Evolutionary conservation across 2,888 invertebrate species (phyloP).

Genomic region (Melanostoma scalare): DNA sequence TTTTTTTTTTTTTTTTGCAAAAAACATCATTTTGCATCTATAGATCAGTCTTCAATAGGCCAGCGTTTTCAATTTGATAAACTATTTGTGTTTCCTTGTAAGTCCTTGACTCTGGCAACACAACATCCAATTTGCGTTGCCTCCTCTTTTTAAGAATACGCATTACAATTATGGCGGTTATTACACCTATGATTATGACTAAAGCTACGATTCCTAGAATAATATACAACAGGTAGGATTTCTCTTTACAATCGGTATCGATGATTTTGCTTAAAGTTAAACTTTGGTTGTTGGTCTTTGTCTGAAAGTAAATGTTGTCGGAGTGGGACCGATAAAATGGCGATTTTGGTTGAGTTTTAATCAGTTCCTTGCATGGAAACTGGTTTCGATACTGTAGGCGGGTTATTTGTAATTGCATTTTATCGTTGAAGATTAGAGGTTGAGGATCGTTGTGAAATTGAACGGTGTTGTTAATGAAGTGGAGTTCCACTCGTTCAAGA

Average conservation of each 20-base stretch:
- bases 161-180: constrained; percentile 82
- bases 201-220: constrained; percentile 82
- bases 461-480: constrained; percentile 79
- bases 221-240: constrained; percentile 81
- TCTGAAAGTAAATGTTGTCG: constrained; percentile 78
- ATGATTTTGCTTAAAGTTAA: constrained; percentile 78
- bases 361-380: constrained; percentile 78
- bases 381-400: constrained; percentile 78
- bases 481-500: constrained; percentile 79
- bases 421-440: constrained; percentile 77
- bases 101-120: constrained; percentile 91
- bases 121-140: constrained; percentile 86
- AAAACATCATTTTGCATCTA: constrained; percentile 72
- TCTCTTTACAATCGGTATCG: constrained; percentile 76
- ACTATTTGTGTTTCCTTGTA: constrained; percentile 93
- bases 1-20: not conserved
- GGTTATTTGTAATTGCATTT: constrained; percentile 78
- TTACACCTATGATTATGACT: constrained; percentile 82
- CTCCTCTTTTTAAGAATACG: constrained; percentile 83
- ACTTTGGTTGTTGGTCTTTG: constrained; percentile 69
- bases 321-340: constrained; percentile 78
- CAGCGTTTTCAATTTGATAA: constrained; percentile 92
- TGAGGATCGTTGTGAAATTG: constrained; percentile 75
- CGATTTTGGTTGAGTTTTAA: constrained; percentile 76
- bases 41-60: constrained; percentile 90